A percentile compares a stretch with the other conserved stretches of the same genome.
phyloP scores from a whole-genome alignment of 35 echinoderm and acorn worm genomes.

The Apostichopus japonicus region DNA sequence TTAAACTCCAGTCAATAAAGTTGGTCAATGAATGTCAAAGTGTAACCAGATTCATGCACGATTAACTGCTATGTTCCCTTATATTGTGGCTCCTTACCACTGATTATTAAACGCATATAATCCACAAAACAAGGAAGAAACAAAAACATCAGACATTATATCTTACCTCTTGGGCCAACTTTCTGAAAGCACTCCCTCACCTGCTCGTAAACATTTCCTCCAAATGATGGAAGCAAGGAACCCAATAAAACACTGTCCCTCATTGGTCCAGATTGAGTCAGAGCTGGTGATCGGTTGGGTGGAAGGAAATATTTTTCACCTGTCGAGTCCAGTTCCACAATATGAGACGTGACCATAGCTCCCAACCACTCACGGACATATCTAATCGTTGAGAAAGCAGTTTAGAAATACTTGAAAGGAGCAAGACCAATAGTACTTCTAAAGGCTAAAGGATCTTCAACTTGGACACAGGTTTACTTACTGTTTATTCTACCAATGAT shows the following conservation, averaged over 20 bases:
- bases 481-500: too few relatives aligned
- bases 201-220: constrained; percentile 3
- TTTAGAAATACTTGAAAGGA: not conserved
- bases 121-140: too few relatives aligned
- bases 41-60: too few relatives aligned
- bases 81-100: too few relatives aligned
- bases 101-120: not conserved
- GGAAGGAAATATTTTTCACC: constrained; percentile 61
- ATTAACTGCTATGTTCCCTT: too few relatives aligned
- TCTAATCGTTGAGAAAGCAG: constrained; percentile 2
- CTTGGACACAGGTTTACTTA: too few relatives aligned
- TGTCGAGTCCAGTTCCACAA: constrained; percentile 65
- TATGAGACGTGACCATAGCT: constrained; percentile 54
- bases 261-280: not conserved
- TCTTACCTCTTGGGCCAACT: constrained; percentile 38
- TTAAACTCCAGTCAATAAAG: too few relatives aligned
- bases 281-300: not conserved
- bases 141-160: not conserved
- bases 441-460: too few relatives aligned
- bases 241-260: not conserved
- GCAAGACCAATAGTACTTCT: not conserved
- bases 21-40: too few relatives aligned
- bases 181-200: constrained; percentile 33
- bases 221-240: not conserved
- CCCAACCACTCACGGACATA: constrained; percentile 86